Evolutionary conservation across 2,113 vertebrate genomes (phyloP).

Genomic region (Stictonetta naevosa): DNA sequence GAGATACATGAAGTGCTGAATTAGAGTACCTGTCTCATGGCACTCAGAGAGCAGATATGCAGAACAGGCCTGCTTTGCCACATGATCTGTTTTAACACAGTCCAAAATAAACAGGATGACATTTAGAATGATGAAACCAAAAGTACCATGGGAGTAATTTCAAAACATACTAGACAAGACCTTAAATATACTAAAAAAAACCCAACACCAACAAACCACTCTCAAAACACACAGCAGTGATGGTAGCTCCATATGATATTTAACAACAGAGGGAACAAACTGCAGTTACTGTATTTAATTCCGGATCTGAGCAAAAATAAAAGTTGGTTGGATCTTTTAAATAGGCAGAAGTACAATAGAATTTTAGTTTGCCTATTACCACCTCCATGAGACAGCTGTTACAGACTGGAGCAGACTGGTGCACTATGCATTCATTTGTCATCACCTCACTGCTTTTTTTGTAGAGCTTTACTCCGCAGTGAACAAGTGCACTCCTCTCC

Average conservation of each 20-base stretch:
- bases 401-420: neutral
- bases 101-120: constrained; percentile 52
- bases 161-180: neutral
- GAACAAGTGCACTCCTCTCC: neutral
- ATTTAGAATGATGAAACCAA: constrained; percentile 49
- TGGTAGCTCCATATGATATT: neutral
- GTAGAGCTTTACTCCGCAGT: neutral
- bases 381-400: neutral
- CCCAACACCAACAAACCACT: neutral
- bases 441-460: neutral
- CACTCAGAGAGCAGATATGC: neutral
- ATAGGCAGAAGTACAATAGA: neutral
- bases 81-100: neutral
- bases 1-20: neutral
- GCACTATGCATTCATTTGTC: neutral
- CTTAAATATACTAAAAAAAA: neutral
- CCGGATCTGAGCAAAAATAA: neutral
- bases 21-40: neutral
- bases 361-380: neutral
- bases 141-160: constrained; percentile 8
- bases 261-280: neutral
- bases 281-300: neutral
- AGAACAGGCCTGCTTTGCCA: constrained; percentile 9
- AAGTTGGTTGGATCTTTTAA: neutral
- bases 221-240: neutral